Conservation (phyloP, 2,113 vertebrate genomes). For the Odontesthes bonariensis region DNA sequence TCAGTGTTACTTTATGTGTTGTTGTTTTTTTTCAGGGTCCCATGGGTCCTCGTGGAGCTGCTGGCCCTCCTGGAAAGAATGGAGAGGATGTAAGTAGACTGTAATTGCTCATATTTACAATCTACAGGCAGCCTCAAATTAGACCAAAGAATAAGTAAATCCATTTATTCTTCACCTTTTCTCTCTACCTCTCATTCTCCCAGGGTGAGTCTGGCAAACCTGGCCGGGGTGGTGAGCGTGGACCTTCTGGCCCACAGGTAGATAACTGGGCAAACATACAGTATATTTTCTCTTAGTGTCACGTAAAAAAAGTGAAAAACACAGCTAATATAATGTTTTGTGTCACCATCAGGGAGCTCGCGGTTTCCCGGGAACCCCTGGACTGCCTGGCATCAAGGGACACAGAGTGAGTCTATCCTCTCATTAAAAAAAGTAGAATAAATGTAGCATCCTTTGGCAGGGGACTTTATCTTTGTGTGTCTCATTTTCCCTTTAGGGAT, state of each 20-base stretch:
- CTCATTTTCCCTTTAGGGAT: constrained; percentile 84
- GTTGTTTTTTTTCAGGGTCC: constrained; percentile 85
- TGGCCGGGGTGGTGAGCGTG: constrained; percentile 92
- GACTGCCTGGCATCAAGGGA: constrained; percentile 98
- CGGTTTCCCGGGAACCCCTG: constrained; percentile 97
- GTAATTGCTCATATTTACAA: not conserved
- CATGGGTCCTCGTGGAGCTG: constrained; percentile 95
- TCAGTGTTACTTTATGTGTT: constrained; percentile 17
- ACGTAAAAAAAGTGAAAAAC: not conserved
- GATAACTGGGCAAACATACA: constrained; percentile 33
- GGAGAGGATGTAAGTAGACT: constrained; percentile 93
- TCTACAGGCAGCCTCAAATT: not conserved
- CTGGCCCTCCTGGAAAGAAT: constrained; percentile 96
- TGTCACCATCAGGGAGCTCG: constrained; percentile 88
- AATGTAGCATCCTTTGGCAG: not conserved
- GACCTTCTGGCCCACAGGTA: constrained; percentile 95
- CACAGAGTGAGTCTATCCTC: constrained; percentile 91
- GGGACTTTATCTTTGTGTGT: not conserved
- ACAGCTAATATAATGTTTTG: not conserved
- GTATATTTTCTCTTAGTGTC: not conserved
- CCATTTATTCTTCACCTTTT: not conserved
- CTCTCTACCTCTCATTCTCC: constrained; percentile 22
- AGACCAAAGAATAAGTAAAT: not conserved
- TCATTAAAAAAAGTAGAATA: not conserved
- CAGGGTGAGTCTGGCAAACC: constrained; percentile 98